Evolutionary conservation across 2,113 vertebrate species (phyloP), one percentile per base, ranked within the genome.

Genomic region (Calidris pugnax): DNA sequence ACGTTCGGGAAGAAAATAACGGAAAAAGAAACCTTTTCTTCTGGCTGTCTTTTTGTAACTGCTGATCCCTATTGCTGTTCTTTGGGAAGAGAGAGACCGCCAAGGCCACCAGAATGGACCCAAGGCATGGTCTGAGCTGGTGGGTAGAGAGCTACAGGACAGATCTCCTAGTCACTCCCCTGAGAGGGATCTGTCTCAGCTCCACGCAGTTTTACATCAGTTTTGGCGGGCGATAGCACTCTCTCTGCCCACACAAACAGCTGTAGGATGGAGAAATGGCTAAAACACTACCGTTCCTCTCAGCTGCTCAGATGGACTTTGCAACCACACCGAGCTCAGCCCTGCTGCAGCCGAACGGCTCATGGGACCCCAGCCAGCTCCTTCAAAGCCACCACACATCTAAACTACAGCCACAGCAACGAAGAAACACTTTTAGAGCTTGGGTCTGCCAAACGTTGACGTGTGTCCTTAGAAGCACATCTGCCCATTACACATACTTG

Each of bases 371-470:
- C 30, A 39, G 69, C 11, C 56, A 24, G 76, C 50, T 27, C 7
- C 53, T 3, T 1, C 26, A 26, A 37, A 48, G 59, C 39, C 18
- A 10, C 18, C 0, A 7, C 14, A 1, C 1, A 10, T 2, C 77
- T 66, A 3, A 33, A 2, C 15, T 6, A 3, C 53, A 30, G n/a
- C 1, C 60, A 33, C 2, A 9, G 67, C 48, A 23, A 7, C n/a
- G 5, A 26, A 33, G 6, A 17, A 51, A 30, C 60, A 10, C 21
- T 37, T 14, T 2, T 0, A 63, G 66, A 63, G 43, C 43, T 4
- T 39, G 76, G 26, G 12, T 7, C 33, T 81, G 84, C 48, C 78
- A 43, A 10, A 24, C 0, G 7, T 1, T 18, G 63, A 32, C 1
- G 1, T 1, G 13, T 7, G 7, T 1, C 60, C 48, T 33, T 8